Conservation (phyloP, 1,140 invertebrate genomes). For the Drosophila guanche region DNA sequence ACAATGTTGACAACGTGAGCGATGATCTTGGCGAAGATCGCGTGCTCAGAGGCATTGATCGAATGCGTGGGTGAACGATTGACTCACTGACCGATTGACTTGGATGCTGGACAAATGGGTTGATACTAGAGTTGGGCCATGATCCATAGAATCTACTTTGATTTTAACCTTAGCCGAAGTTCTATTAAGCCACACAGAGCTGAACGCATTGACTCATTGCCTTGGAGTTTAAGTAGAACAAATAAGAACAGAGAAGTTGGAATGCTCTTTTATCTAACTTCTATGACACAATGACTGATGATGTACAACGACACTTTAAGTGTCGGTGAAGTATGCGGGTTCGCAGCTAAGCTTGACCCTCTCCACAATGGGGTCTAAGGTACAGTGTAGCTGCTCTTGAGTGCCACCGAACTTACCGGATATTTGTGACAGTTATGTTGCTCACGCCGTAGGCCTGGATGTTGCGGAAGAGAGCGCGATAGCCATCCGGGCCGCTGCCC, state of each 20-base stretch:
- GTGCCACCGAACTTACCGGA: slow-evolving; percentile 85
- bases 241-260: too few relatives aligned
- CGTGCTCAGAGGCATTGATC: slow-evolving; percentile 37
- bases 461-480: slow-evolving; percentile 90
- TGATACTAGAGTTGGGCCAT: neutral
- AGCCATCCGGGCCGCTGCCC: slow-evolving; percentile 90
- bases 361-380: neutral
- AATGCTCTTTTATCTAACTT: too few relatives aligned
- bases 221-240: too few relatives aligned
- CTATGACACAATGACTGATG: neutral
- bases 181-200: too few relatives aligned
- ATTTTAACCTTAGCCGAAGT: too few relatives aligned
- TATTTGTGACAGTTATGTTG: slow-evolving; percentile 89
- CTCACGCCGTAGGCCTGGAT: slow-evolving; percentile 91
- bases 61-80: slow-evolving; percentile 29
- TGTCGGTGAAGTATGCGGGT: neutral
- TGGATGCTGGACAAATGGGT: slow-evolving; percentile 2
- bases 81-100: slow-evolving; percentile 33
- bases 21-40: slow-evolving; percentile 40
- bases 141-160: too few relatives aligned
- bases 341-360: neutral
- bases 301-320: slow-evolving; percentile 2
- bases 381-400: neutral
- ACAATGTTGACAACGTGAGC: slow-evolving; percentile 14
- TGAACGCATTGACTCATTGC: too few relatives aligned